Percentiles rank a stretch among this genome's conserved stretches.
These are phyloP conservation scores for Sorex araneus DNA, from an alignment of 2,113 vertebrate genomes.

Conservation along the genomic window DNA sequence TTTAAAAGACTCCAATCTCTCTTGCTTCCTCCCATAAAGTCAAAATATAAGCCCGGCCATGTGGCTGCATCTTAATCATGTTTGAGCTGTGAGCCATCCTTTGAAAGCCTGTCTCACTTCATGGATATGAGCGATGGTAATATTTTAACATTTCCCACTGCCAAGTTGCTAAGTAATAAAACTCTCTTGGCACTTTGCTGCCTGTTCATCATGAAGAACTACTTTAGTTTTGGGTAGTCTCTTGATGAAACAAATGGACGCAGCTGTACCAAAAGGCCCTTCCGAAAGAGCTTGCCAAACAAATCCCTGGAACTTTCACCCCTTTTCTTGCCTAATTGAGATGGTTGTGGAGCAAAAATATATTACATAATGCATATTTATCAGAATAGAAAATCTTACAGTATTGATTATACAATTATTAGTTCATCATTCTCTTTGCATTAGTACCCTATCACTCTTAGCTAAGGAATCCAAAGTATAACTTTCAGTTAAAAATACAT, in stretches of 20 bases:
- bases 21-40: conserved; percentile 49
- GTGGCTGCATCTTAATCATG: conserved; percentile 74
- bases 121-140: conserved; percentile 72
- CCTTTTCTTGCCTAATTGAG: background rate
- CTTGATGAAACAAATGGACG: conserved; percentile 78
- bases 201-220: conserved; percentile 77
- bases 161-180: conserved; percentile 85
- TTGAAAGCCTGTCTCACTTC: conserved; percentile 76
- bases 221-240: conserved; percentile 72
- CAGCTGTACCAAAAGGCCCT: conserved; percentile 77
- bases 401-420: no score
- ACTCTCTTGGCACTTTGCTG: conserved; percentile 78
- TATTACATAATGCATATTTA: no score
- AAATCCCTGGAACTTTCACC: conserved; percentile 71
- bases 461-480: no score
- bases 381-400: no score
- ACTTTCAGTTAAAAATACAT: no score
- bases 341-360: background rate
- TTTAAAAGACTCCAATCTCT: conserved; percentile 59
- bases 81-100: conserved; percentile 54
- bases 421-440: no score
- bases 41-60: conserved; percentile 21
- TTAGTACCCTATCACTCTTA: no score
- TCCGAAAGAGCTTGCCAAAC: conserved; percentile 73
- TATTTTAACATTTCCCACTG: conserved; percentile 79